Percentiles rank a stretch among this genome's conserved stretches.
Conservation (phyloP, 92 coral and sea anemone genomes). For the Actinostola sp. region DNA sequence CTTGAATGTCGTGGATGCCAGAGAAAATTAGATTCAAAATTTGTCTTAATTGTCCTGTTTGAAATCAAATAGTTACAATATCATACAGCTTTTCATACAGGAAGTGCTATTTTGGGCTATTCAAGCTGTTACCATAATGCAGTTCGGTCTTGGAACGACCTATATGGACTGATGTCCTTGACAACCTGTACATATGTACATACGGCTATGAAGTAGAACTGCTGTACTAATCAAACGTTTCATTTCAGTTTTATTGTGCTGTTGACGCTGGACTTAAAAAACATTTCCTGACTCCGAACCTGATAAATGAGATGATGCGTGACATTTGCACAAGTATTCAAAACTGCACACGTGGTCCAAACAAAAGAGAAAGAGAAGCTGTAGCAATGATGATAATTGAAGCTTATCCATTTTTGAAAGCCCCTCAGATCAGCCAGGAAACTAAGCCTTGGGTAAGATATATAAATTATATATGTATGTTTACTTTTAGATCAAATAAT, state of each 20-base stretch:
- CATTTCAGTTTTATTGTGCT: constrained; percentile 44
- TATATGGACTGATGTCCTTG: not conserved
- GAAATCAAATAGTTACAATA: no score
- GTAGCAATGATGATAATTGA: constrained; percentile 21
- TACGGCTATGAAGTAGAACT: no score
- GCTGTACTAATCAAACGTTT: not conserved
- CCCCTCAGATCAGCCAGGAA: constrained; percentile 26
- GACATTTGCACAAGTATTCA: constrained; percentile 45
- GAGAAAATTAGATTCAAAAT: no score
- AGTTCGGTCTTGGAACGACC: no score
- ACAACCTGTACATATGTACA: not conserved
- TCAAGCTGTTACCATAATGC: no score
- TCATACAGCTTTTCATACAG: no score
- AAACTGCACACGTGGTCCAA: constrained; percentile 32
- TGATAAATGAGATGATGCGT: constrained; percentile 37
- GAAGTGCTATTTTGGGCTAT: no score
- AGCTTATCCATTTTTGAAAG: constrained; percentile 39
- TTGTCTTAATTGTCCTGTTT: no score
- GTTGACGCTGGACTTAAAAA: constrained; percentile 48
- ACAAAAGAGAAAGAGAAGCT: constrained; percentile 28
- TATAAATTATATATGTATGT: not conserved
- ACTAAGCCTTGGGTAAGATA: constrained; percentile 51
- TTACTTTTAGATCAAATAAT: no score
- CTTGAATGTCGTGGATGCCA: no score
- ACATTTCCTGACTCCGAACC: constrained; percentile 24